Base-by-base conservation (phyloP, 2,888 invertebrate genomes). In the Folsomia manolachei region DNA sequence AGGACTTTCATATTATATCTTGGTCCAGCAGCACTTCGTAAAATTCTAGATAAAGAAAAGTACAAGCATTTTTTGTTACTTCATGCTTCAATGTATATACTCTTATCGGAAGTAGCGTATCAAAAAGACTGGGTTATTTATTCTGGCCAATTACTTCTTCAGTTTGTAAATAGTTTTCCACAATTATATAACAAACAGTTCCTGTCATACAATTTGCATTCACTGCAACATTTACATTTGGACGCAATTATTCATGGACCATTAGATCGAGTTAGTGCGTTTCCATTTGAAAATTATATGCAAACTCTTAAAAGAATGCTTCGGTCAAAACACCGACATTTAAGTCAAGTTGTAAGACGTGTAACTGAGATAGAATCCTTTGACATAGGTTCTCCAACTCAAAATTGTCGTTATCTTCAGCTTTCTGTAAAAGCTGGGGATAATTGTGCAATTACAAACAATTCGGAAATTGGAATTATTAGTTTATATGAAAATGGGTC, bases 121-220 rank as follows among this genome's bases (percentile, higher is more conserved):
- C 14, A 63, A 14, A 23, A 1, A n/a, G 62, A 62, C 2, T 71
- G 76, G 62, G 26, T 76, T 27, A 21, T 67, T 21, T 81, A 75
- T 72, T 81, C 81, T 24, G 39, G 78, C n/a, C 11, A 53, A 7
- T 63, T 81, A 7, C 64, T 81, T 11, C n/a, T 64, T 25, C 70
- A 73, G 53, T 82, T 81, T 76, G 80, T 81, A 52, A 18, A 62
- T 23, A 39, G 53, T 4, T 74, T 78, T 72, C 67, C 65, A 21
- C 25, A 25, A 7, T 21, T 81, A 23, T 82, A 81, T 70, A 78
- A 79, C 4, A 67, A 68, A 19, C 70, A 80, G 25, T 65, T 73
- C 27, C 21, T 81, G 11, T 73, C 80, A 0, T 81, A 82, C 65
- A 81, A 82, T 74, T 67, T 82, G 21, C 82, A 82, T 70, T 71